These are phyloP conservation scores for Actinia tenebrosa DNA, from an alignment of 64 coral and sea anemone genomes.

Conservation along the genomic window DNA sequence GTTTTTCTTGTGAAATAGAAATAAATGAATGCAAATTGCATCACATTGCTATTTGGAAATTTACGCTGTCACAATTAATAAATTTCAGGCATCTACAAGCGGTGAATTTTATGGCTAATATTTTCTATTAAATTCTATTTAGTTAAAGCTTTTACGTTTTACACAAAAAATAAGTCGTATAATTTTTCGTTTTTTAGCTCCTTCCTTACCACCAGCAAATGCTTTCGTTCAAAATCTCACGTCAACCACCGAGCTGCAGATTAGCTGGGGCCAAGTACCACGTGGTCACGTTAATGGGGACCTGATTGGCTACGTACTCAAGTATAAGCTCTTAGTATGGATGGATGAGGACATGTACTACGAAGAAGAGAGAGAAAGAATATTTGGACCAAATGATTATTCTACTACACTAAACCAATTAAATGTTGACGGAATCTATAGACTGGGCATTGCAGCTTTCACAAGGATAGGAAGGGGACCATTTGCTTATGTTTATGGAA, in stretches of 20 bases:
- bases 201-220: conserved; percentile 33
- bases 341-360: background rate
- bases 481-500: conserved; percentile 3
- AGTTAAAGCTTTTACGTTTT: too few species aligned
- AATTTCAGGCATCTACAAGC: too few species aligned
- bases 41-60: too few species aligned
- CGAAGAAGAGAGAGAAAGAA: background rate
- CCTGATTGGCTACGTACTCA: conserved; percentile 49
- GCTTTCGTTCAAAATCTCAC: conserved; percentile 9
- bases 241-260: conserved; percentile 3
- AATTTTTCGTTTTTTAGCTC: conserved; percentile 17
- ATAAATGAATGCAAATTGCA: too few species aligned
- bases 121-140: too few species aligned
- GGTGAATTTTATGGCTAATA: too few species aligned
- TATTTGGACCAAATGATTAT: background rate
- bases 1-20: too few species aligned
- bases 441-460: conserved; percentile 36
- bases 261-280: conserved; percentile 46
- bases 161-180: background rate
- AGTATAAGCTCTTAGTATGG: conserved; percentile 31
- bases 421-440: conserved; percentile 44
- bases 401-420: background rate
- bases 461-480: conserved; percentile 52
- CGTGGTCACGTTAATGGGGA: conserved; percentile 30
- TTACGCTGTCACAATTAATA: too few species aligned